A percentile compares a stretch with the other conserved stretches of the same genome.
phyloP scores from a whole-genome alignment of 2,888 invertebrate species.

The Mantis religiosa region DNA sequence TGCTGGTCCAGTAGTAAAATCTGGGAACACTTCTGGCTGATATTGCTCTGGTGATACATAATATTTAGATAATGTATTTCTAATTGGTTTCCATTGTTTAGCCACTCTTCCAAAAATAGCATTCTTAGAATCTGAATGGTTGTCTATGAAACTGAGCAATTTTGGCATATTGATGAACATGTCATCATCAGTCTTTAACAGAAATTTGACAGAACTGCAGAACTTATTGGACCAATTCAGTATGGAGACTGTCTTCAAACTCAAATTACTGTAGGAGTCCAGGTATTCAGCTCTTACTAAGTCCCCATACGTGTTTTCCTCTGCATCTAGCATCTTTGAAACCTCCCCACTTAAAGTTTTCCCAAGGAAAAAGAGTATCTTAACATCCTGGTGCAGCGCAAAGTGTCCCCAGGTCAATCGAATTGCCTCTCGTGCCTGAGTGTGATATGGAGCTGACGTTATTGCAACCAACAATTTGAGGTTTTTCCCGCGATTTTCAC shows the following conservation, averaged over 20 bases:
- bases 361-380: conserved; percentile 65
- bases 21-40: conserved; percentile 71
- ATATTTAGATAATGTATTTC: conserved; percentile 82
- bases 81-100: conserved; percentile 78
- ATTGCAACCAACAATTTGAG: conserved; percentile 63
- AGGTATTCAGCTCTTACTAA: conserved; percentile 68
- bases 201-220: conserved; percentile 67
- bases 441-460: conserved; percentile 70
- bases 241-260: conserved; percentile 76
- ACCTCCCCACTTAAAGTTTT: conserved; percentile 41
- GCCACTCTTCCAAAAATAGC: conserved; percentile 79
- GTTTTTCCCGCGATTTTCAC: conserved; percentile 60
- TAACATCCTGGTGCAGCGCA: conserved; percentile 56
- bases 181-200: conserved; percentile 84
- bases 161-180: conserved; percentile 82
- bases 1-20: conserved; percentile 91
- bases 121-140: conserved; percentile 57
- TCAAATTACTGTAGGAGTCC: conserved; percentile 78
- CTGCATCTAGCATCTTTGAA: conserved; percentile 44
- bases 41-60: conserved; percentile 77
- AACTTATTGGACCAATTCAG: conserved; percentile 76
- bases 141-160: conserved; percentile 62
- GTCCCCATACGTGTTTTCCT: conserved; percentile 72
- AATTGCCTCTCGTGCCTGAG: conserved; percentile 67
- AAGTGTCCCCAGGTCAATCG: conserved; percentile 79